Base-by-base conservation (phyloP, 2,888 invertebrate species). In the Eupelmus urozonus region DNA sequence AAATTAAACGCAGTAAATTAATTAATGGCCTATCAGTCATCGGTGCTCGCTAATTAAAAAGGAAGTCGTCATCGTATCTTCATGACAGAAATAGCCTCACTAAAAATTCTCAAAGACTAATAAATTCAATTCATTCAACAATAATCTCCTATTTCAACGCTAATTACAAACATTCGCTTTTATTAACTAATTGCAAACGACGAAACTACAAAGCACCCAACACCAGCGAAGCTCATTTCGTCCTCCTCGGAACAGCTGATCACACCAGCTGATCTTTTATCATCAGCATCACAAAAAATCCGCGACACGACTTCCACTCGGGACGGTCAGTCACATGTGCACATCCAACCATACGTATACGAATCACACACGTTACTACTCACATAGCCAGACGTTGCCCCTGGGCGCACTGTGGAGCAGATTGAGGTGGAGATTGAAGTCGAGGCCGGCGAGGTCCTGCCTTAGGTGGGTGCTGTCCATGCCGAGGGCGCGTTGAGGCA, bases 371-470 rank as follows among this genome's bases (percentile, higher is more conserved):
- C 3, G 25, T 9, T 5, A 40, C 13, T 20, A 91, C 92, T 92
- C 89, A 92, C 92, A 92, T 86, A 92, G 91, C 92, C 92, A 92
- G 81, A 92, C 92, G 90, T 92, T 92, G 85, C 92, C 92, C 83
- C 90, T 90, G 42, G 92, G 92, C 70, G 91, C 92, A 72, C 91
- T 90, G 86, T 91, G 92, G 80, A 92, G 89, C 25, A 91, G 89
- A 81, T 91, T 91, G 72, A 91, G 90, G 78, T 88, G 89, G 66
- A 89, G 86, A 84, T 91, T 91, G 87, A 92, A 92, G 85, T 92
- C 91, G 72, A 92, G 89, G 71, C 91, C 91, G 73, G 92, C 92
- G 67, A 92, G 90, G 83, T 92, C 92, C 86, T 92, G 91, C 75
- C 91, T 89, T 75, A 92, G 89, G 82, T 91, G 91, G 45, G 89